Evolutionary conservation across 2,797 vertebrate genomes (phyloP), one percentile per base, ranked within the genome.

Genomic region (Megalops cyprinoides): DNA sequence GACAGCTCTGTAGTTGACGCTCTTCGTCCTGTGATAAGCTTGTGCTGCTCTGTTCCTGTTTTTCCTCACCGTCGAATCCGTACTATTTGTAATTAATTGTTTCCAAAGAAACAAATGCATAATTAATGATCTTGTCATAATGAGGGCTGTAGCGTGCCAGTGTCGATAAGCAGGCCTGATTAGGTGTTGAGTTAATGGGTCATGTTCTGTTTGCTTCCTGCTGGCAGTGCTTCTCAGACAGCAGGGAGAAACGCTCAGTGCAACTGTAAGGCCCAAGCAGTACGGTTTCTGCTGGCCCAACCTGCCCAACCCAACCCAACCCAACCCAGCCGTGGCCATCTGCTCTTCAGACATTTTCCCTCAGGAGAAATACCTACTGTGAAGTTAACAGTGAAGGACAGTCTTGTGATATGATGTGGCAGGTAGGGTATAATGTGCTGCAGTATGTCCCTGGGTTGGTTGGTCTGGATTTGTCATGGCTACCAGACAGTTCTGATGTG

Each of bases 41-140:
- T 67, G 62, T 20, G 18, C 39, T 31, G 15, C 34, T 34, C 62
- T 37, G 31, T 67, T 67, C 62, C 62, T 15, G 18, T 20, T 31
- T 67, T 67, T 39, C 20, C 62, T 67, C 62, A 28, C 56, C 37
- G 62, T 67, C 62, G 12, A 31, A 67, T n/a, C n/a, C n/a, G n/a
- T n/a, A n/a, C n/a, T n/a, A n/a, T n/a, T n/a, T n/a, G n/a, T n/a
- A n/a, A n/a, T n/a, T n/a, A n/a, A n/a, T n/a, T n/a, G n/a, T n/a
- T n/a, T n/a, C 62, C 7, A 34, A 25, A 31, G 25, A 37, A 39
- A 18, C 34, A 8, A 31, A 67, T 67, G 62, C 62, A 67, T 67
- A 67, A 67, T 67, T 67, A 67, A 67, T 34, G 39, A 14, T 18
- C 62, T 39, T 1, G 39, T 67, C 31, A 67, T 37, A 34, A 39